Conservation (phyloP, 2,113 vertebrate genomes). For the Semicossyphus pulcher region DNA sequence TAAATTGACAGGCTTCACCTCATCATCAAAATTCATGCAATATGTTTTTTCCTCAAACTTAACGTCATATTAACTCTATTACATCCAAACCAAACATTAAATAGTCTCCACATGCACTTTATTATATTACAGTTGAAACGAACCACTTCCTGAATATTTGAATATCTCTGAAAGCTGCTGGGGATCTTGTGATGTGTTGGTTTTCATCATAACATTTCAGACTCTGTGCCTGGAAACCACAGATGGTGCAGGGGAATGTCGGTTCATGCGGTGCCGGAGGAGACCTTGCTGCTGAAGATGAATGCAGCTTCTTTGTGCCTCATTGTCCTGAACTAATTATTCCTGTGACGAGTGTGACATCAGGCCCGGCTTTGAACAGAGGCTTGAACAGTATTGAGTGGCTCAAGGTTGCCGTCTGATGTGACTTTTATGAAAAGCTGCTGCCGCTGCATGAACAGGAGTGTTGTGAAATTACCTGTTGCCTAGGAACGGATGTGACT, state of each 20-base stretch:
- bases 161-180: constrained; percentile 11
- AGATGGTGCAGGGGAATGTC: constrained; percentile 66
- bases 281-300: constrained; percentile 69
- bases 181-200: neutral
- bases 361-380: constrained; percentile 38
- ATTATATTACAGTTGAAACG: neutral
- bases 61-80: neutral
- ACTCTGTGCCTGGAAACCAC: constrained; percentile 56
- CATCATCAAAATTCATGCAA: neutral
- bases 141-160: neutral
- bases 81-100: neutral
- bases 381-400: constrained; percentile 59
- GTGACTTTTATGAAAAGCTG: constrained; percentile 77
- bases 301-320: constrained; percentile 74
- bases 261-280: constrained; percentile 42
- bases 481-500: constrained; percentile 83
- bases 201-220: constrained; percentile 54
- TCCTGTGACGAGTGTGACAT: constrained; percentile 58
- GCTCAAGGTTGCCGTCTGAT: constrained; percentile 77
- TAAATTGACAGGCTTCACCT: too few species aligned
- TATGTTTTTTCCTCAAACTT: too few species aligned
- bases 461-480: constrained; percentile 83
- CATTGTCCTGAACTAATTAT: constrained; percentile 78
- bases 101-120: neutral
- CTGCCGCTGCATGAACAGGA: constrained; percentile 56